phyloP scores from a whole-genome alignment of 2,113 vertebrate genomes.

The Pluvialis apricaria region DNA sequence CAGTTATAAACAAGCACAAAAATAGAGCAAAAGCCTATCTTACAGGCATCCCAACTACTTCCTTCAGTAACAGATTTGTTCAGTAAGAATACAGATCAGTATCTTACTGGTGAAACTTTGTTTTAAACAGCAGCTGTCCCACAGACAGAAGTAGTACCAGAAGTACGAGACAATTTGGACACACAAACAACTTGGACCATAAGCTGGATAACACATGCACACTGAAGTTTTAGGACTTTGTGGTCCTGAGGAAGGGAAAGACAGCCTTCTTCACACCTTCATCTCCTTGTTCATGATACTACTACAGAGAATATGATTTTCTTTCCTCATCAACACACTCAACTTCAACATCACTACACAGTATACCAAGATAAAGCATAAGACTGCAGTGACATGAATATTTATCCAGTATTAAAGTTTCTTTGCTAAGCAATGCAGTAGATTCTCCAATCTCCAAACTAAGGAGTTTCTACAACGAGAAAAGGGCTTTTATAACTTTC shows the following conservation, averaged over 20 bases:
- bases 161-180: background rate
- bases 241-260: background rate
- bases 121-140: background rate
- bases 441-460: background rate
- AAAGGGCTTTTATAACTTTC: background rate
- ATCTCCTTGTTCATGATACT: background rate
- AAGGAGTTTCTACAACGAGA: background rate
- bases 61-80: background rate
- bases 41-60: background rate
- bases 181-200: background rate
- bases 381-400: background rate
- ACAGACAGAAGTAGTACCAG: fast-evolving
- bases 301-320: background rate
- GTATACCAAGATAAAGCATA: background rate
- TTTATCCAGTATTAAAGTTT: background rate
- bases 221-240: background rate
- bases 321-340: background rate
- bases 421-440: background rate
- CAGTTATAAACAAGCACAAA: background rate
- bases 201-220: fast-evolving
- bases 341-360: background rate
- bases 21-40: background rate
- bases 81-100: background rate
- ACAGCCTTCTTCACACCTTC: background rate
- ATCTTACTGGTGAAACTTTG: background rate